These are phyloP conservation scores for Ameiurus melas DNA, from an alignment of 2,113 vertebrate genomes.

Conservation along the genomic window DNA sequence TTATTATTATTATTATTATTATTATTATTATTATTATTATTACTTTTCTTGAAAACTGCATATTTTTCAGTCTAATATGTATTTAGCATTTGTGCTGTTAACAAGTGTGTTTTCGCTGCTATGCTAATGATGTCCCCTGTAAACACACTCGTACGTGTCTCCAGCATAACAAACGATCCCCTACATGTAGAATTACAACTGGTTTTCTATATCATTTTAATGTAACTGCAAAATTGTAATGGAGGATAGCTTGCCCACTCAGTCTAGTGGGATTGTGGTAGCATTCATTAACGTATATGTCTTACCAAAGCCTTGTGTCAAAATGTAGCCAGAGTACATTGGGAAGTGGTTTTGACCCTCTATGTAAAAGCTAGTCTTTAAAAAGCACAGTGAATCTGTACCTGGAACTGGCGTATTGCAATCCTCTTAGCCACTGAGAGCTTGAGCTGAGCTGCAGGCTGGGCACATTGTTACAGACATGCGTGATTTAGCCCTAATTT, in stretches of 20 bases:
- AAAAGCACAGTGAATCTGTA: constrained; percentile 57
- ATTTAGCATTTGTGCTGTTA: background rate
- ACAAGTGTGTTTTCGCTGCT: background rate
- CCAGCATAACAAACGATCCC: background rate
- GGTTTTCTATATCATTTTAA: background rate
- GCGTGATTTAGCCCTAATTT: background rate
- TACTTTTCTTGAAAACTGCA: background rate
- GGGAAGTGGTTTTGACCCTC: background rate
- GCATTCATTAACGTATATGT: background rate
- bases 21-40: no score
- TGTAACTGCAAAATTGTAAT: background rate
- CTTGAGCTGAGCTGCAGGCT: background rate
- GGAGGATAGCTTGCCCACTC: no score
- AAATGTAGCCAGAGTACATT: background rate
- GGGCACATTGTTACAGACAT: background rate
- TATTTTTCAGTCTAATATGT: background rate
- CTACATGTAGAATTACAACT: background rate
- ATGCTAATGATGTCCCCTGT: background rate
- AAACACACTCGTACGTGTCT: background rate
- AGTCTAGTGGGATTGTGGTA: background rate
- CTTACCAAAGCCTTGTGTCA: background rate
- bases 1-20: background rate
- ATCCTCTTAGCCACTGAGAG: constrained; percentile 66
- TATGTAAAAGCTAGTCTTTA: constrained; percentile 31
- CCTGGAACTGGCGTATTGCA: constrained; percentile 55